Percentiles rank a stretch among this genome's conserved stretches.
Conservation (phyloP, 2,888 invertebrate species). For the Malthinus seriepunctatus region DNA sequence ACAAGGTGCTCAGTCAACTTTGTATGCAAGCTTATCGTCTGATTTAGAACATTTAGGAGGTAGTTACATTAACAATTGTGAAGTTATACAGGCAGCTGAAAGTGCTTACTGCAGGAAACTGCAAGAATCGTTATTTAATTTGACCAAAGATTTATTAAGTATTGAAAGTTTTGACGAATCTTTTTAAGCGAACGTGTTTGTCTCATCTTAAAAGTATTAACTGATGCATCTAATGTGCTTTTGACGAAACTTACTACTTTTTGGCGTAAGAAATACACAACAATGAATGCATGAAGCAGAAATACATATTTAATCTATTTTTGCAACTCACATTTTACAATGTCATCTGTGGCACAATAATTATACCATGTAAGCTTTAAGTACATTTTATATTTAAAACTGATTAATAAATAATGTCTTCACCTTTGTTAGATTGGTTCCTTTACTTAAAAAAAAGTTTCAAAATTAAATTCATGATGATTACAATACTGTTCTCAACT, state of each 20-base stretch:
- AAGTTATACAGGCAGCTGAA: conserved; percentile 59
- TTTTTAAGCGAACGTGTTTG: not conserved
- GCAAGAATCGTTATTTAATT: conserved; percentile 70
- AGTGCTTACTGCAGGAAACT: conserved; percentile 54
- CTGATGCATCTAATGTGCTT: too few species aligned
- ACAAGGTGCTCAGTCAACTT: conserved; percentile 78
- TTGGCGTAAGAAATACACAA: too few species aligned
- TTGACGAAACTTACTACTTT: too few species aligned
- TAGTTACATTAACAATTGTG: conserved; percentile 80
- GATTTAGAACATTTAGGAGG: conserved; percentile 76
- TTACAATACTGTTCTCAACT: too few species aligned
- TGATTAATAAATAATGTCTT: not conserved
- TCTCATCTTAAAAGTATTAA: not conserved
- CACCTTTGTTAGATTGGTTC: not conserved
- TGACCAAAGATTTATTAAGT: conserved; percentile 66
- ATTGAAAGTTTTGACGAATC: conserved; percentile 55
- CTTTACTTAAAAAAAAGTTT: too few species aligned
- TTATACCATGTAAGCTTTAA: conserved; percentile 21
- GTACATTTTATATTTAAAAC: conserved; percentile 9
- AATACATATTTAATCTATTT: too few species aligned
- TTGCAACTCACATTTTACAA: conserved; percentile 3
- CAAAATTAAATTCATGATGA: too few species aligned
- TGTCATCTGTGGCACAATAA: conserved; percentile 12
- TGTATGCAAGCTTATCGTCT: conserved; percentile 75
- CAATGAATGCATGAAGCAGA: too few species aligned